A percentile compares a stretch with the other conserved stretches of the same genome.
Conservation (phyloP, 1,140 invertebrate species). For the Oscheius sp. region DNA sequence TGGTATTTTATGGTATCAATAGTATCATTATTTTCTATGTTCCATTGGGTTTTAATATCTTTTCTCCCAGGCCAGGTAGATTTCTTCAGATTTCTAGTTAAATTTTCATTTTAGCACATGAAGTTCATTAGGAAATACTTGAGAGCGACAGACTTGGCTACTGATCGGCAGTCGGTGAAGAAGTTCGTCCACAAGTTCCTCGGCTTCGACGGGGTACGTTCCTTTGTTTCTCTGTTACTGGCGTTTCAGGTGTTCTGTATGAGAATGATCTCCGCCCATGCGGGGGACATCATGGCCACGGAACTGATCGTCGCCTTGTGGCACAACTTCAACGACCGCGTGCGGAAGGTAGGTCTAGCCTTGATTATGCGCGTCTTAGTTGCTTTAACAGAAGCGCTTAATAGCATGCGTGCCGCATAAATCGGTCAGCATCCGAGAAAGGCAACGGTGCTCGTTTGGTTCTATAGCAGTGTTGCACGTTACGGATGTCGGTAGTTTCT, state of each 20-base stretch:
- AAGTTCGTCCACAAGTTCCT: conserved; percentile 65
- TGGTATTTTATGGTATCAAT: conserved; percentile 66
- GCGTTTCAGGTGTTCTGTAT: conserved; percentile 47
- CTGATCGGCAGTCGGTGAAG: conserved; percentile 58
- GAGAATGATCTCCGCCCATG: conserved; percentile 64
- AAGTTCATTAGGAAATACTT: conserved; percentile 60
- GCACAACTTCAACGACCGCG: conserved; percentile 61
- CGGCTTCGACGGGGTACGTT: conserved; percentile 64
- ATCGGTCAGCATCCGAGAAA: no score
- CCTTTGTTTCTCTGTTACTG: background rate
- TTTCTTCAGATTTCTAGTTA: no score
- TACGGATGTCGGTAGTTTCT: no score
- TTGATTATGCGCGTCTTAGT: background rate
- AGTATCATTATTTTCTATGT: conserved; percentile 62
- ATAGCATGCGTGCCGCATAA: no score
- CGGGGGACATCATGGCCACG: conserved; percentile 65
- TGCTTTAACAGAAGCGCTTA: background rate
- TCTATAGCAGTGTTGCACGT: no score
- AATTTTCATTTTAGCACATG: conserved; percentile 54
- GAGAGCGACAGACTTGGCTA: conserved; percentile 59
- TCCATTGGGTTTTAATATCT: conserved; percentile 60
- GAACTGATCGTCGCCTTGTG: conserved; percentile 65
- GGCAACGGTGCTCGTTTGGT: no score
- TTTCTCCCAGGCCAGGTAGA: conserved; percentile 60
- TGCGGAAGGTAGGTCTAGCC: conserved; percentile 35